phyloP scores from a whole-genome alignment of 2,888 invertebrate genomes.

The Lacanobia oleracea region DNA sequence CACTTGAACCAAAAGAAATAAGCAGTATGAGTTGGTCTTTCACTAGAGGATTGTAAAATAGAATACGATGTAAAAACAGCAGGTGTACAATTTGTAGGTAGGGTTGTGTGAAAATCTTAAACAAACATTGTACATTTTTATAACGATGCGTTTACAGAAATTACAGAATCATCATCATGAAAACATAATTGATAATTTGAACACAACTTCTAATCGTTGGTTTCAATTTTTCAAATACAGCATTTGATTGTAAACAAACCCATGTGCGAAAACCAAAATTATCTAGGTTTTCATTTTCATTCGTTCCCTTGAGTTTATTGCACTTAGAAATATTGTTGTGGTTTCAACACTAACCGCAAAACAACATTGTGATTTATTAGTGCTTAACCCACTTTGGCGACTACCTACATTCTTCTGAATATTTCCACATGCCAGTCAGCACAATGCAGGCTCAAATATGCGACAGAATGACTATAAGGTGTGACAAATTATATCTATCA shows the following conservation, averaged over 20 bases:
- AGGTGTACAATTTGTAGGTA: too few relatives aligned
- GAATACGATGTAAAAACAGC: too few relatives aligned
- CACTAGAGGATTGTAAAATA: too few relatives aligned
- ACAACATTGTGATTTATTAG: constrained; percentile 36
- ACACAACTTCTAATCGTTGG: background rate
- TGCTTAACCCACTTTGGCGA: constrained; percentile 1
- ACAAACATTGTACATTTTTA: too few relatives aligned
- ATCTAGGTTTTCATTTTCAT: constrained; percentile 13
- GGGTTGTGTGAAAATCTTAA: background rate
- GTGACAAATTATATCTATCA: too few relatives aligned
- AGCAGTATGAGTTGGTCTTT: too few relatives aligned
- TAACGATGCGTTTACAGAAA: too few relatives aligned
- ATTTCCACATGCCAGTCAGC: constrained; percentile 20
- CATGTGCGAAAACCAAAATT: background rate
- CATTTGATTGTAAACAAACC: background rate
- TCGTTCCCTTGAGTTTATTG: constrained; percentile 19
- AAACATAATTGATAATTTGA: background rate
- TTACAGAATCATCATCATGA: too few relatives aligned
- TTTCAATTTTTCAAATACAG: background rate
- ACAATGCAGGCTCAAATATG: background rate
- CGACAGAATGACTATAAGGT: too few relatives aligned
- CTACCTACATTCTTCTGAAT: constrained; percentile 7
- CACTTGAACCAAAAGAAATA: too few relatives aligned
- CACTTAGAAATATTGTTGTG: constrained; percentile 45
- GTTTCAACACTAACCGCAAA: constrained; percentile 50